Conservation (phyloP, 2,888 invertebrate species). For the Falcaria lacertinaria region DNA sequence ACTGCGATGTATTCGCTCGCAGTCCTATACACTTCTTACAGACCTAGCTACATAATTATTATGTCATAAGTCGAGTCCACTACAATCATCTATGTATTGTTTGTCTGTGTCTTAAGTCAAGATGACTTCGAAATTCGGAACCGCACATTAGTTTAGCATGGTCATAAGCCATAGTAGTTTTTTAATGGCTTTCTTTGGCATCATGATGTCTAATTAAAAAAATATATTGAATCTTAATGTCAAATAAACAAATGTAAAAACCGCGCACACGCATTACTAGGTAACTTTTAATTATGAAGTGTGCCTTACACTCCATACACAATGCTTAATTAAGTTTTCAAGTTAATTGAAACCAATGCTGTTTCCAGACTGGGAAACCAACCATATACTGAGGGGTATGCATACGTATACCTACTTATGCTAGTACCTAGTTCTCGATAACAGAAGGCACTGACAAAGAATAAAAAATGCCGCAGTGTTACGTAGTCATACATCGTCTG, state of each 20-base stretch:
- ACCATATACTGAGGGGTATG: too few species aligned
- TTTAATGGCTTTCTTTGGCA: too few species aligned
- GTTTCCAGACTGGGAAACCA: not conserved
- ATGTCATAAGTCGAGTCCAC: too few species aligned
- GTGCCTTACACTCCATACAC: constrained; percentile 28
- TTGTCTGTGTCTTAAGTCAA: too few species aligned
- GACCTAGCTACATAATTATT: too few species aligned
- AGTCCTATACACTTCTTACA: too few species aligned
- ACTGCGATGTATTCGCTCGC: too few species aligned
- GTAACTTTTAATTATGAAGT: constrained; percentile 23
- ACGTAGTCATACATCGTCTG: not conserved
- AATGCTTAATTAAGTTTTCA: constrained; percentile 31
- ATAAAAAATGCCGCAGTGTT: not conserved
- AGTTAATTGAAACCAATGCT: constrained; percentile 27
- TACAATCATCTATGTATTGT: too few species aligned
- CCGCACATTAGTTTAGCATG: too few species aligned
- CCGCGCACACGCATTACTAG: constrained; percentile 10
- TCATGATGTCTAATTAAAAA: too few species aligned
- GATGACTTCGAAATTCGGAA: too few species aligned
- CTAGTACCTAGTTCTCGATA: constrained; percentile 13
- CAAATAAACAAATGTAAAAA: constrained; percentile 1
- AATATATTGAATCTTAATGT: constrained; percentile 26
- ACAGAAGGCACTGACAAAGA: not conserved
- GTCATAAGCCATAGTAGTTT: too few species aligned
- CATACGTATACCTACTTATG: constrained; percentile 10